Evolutionary conservation across 2,888 invertebrate species (phyloP).

Genomic region (Drosophila merina): DNA sequence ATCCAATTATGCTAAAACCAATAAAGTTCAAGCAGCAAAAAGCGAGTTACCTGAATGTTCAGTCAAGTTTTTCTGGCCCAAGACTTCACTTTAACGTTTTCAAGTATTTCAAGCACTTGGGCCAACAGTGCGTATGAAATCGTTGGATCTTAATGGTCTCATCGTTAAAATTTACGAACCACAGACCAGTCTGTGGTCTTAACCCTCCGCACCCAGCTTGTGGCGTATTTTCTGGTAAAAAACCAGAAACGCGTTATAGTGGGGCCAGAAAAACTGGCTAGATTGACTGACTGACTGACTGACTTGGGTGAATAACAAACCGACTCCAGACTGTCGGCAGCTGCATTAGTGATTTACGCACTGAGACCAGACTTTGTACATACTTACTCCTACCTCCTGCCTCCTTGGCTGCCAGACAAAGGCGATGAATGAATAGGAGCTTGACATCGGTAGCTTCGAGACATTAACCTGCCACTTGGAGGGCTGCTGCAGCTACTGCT

Average conservation of each 20-base stretch:
- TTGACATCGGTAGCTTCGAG: constrained; percentile 39
- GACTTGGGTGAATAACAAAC: constrained; percentile 6
- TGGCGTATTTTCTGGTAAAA: constrained; percentile 16
- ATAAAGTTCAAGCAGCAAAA: not conserved
- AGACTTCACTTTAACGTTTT: constrained; percentile 3
- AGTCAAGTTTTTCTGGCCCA: not conserved
- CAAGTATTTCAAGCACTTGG: constrained; percentile 1
- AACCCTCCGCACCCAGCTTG: not conserved
- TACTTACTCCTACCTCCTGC: constrained; percentile 10
- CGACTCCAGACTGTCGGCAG: constrained; percentile 29
- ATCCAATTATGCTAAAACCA: not conserved
- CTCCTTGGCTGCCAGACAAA: constrained; percentile 12
- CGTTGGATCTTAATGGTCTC: constrained; percentile 20
- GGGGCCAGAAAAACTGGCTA: constrained; percentile 30
- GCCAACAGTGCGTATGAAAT: constrained; percentile 46
- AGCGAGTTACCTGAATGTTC: not conserved
- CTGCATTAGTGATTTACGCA: constrained; percentile 34
- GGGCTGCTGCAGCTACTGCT: constrained; percentile 17
- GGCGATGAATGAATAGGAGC: constrained; percentile 32
- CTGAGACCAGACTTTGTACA: constrained; percentile 27
- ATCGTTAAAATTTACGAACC: constrained; percentile 36
- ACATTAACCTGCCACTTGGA: constrained; percentile 42
- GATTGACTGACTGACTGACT: not conserved
- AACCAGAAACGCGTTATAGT: constrained; percentile 24
- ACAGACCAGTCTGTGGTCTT: constrained; percentile 15